These are phyloP conservation scores for Heptranchias perlo DNA, from an alignment of 2,113 vertebrate genomes.

Conservation along the genomic window DNA sequence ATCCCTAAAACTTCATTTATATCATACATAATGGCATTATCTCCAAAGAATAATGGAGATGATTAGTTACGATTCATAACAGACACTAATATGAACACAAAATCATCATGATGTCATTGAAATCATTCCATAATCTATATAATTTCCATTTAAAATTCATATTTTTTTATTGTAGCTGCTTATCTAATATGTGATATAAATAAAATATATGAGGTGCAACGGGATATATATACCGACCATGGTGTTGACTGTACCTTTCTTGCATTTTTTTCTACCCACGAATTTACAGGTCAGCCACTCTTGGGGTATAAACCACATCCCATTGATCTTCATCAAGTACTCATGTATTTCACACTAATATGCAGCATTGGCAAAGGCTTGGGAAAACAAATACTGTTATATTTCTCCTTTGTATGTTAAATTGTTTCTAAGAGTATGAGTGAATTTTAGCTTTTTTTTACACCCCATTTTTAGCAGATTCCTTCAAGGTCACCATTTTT, in stretches of 20 bases:
- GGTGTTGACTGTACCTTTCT: background rate
- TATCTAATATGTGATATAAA: background rate
- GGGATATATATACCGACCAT: background rate
- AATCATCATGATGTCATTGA: constrained; percentile 1
- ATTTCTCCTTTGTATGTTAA: background rate
- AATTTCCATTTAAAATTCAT: background rate
- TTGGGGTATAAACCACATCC: background rate
- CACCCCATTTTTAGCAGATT: background rate
- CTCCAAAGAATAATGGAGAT: background rate
- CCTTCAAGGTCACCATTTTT: background rate
- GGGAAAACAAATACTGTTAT: background rate
- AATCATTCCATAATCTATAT: background rate
- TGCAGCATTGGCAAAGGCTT: background rate
- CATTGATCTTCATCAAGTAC: background rate
- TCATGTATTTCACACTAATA: background rate
- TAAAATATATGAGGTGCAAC: background rate
- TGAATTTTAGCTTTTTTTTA: background rate
- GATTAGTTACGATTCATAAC: constrained; percentile 14
- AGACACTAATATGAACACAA: background rate
- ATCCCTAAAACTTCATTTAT: background rate
- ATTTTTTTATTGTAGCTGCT: background rate
- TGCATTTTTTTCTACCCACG: background rate
- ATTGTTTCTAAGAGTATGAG: background rate
- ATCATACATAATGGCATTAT: background rate
- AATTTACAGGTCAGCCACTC: background rate